Percentiles rank a stretch among this genome's conserved stretches.
These are phyloP conservation scores for Phalacrocorax brasilianus DNA, from an alignment of 2,113 vertebrate genomes.

Conservation along the genomic window DNA sequence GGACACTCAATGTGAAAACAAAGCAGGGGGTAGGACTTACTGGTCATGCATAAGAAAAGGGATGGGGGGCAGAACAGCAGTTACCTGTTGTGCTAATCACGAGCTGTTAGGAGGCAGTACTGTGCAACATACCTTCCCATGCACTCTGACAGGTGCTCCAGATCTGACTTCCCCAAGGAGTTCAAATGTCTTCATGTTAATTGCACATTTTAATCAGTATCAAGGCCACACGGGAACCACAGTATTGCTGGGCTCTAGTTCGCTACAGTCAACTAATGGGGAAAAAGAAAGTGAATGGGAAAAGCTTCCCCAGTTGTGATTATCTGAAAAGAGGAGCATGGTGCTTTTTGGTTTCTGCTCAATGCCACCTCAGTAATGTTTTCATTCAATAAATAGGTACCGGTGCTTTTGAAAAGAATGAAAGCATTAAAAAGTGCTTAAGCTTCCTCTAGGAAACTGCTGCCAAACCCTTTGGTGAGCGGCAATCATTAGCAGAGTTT, in stretches of 20 bases:
- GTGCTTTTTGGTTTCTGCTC: constrained; percentile 53
- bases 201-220: constrained; percentile 59
- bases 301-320: constrained; percentile 35
- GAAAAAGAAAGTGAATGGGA: neutral
- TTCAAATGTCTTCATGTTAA: constrained; percentile 1
- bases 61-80: constrained; percentile 2
- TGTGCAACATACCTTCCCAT: constrained; percentile 20
- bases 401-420: constrained; percentile 38
- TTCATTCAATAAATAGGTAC: constrained; percentile 63
- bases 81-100: constrained; percentile 4
- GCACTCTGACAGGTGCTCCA: constrained; percentile 19
- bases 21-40: neutral
- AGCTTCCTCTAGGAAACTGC: constrained; percentile 47
- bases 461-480: constrained; percentile 5
- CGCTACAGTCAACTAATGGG: constrained; percentile 46
- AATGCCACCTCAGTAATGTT: constrained; percentile 27
- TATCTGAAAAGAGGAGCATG: constrained; percentile 30
- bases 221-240: constrained; percentile 51
- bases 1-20: neutral
- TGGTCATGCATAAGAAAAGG: constrained; percentile 25
- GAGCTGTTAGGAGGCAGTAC: constrained; percentile 42
- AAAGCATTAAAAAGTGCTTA: constrained; percentile 50
- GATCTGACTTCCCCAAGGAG: constrained; percentile 24
- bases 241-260: constrained; percentile 56
- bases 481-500: constrained; percentile 23